Evolutionary conservation across 2,888 invertebrate genomes (phyloP), one percentile per base, ranked within the genome.

Genomic region (Oxyteleia sp.): DNA sequence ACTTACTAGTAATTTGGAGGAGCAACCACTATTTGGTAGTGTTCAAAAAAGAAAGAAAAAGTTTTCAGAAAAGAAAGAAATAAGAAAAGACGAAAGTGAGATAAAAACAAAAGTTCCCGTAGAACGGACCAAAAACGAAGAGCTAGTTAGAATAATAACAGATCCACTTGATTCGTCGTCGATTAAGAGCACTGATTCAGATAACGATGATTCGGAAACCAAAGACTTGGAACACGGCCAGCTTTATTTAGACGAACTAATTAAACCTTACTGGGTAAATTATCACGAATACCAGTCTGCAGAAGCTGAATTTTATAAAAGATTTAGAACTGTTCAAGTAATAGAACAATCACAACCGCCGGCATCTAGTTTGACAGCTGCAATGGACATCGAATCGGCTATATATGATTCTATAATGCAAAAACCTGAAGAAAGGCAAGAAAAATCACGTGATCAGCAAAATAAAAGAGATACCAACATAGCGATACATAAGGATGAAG

Each of bases 1-100:
- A n/a, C n/a, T 85, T 55, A 32, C 57, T 61, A 72, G 81, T 10
- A 82, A 85, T 16, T 63, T 55, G 53, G 86, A 87, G 51, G 87
- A 91, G 20, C 82, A 87, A 43, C 86, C 90, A 13, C 64, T 93
- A 20, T 92, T 93, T 63, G 92, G 92, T 83, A 93, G 92, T 86
- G 89, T 92, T 71, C 91, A 89, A 84, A 89, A 91, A 87, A 91
- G 92, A 79, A 91, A 83, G 74, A 89, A 84, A 23, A 84, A 61
- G 45, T 35, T 0, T 15, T n/a, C 2, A 0, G 20, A 2, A 13
- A 74, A 45, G 64, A 84, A 76, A 57, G 78, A 51, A 80, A 76
- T 41, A 5, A 71, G 81, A 47, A 79, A 84, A 11, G 78, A 4
- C 79, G 11, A 68, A 69, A 61, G 53, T 61, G 55, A 86, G 85